A percentile compares a stretch with the other conserved stretches of the same genome.
These are phyloP conservation scores for Pantala flavescens DNA, from an alignment of 1,140 invertebrate genomes.

Conservation along the genomic window DNA sequence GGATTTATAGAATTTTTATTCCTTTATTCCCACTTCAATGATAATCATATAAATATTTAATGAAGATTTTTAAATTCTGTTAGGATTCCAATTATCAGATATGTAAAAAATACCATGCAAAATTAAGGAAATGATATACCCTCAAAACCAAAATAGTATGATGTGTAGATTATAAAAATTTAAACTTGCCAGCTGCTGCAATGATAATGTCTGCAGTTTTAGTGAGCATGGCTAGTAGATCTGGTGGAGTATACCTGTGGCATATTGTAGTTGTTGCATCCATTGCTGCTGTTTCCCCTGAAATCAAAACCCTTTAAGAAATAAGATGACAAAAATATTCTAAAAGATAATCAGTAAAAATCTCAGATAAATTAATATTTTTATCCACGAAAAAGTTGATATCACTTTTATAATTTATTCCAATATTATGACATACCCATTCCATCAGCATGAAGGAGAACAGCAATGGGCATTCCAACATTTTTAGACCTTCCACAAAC, in stretches of 20 bases:
- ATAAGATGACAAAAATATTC: not conserved
- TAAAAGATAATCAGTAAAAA: not conserved
- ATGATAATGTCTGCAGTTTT: conserved; percentile 73
- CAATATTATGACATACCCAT: conserved; percentile 42
- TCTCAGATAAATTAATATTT: not conserved
- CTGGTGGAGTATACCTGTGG: conserved; percentile 70
- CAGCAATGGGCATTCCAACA: conserved; percentile 76
- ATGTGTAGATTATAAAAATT: not conserved
- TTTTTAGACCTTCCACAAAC: conserved; percentile 82
- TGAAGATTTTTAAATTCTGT: no score
- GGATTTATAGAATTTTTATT: no score
- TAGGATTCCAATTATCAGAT: no score
- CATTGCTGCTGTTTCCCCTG: conserved; percentile 49
- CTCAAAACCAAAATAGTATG: no score
- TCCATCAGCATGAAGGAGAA: conserved; percentile 67
- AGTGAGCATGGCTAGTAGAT: conserved; percentile 55
- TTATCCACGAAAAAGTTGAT: conserved; percentile 12
- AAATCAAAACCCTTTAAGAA: conserved; percentile 16
- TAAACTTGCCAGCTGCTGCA: conserved; percentile 52
- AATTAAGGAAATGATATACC: no score
- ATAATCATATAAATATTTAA: no score
- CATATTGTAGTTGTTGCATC: conserved; percentile 82
- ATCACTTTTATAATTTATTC: no score
- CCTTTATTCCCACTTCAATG: no score
- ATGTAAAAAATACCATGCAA: no score